Evolutionary conservation across 2,888 invertebrate species (phyloP).

Genomic region (Dichetophora obliterata): DNA sequence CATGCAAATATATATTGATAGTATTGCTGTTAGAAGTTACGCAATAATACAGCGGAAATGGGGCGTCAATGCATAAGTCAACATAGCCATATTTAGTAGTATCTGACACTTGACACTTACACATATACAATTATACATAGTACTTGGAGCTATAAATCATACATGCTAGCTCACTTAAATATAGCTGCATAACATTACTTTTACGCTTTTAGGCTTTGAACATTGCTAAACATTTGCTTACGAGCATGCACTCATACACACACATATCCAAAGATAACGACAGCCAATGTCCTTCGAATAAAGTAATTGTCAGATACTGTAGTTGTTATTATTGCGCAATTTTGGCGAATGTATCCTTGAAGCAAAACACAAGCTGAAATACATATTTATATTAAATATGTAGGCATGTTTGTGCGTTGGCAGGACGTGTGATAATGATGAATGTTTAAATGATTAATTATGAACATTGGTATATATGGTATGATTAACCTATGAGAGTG

Average conservation of each 20-base stretch:
- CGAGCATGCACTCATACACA: no score
- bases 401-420: not conserved
- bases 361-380: not conserved
- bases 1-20: no score
- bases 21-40: not conserved
- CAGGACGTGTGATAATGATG: constrained; percentile 28
- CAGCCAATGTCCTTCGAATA: not conserved
- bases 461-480: constrained; percentile 6
- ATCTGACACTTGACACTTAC: not conserved
- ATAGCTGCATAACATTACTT: not conserved
- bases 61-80: not conserved
- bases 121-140: not conserved
- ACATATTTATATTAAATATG: not conserved
- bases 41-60: not conserved
- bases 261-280: no score
- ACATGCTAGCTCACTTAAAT: not conserved
- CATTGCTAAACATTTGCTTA: not conserved
- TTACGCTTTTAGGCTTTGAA: no score
- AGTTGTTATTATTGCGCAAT: not conserved
- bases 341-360: not conserved
- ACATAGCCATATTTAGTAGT: not conserved
- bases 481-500: not conserved
- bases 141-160: no score
- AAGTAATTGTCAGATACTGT: not conserved
- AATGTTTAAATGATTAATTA: constrained; percentile 18